phyloP scores from a whole-genome alignment of 1,140 invertebrate species.

The Eciton burchellii region DNA sequence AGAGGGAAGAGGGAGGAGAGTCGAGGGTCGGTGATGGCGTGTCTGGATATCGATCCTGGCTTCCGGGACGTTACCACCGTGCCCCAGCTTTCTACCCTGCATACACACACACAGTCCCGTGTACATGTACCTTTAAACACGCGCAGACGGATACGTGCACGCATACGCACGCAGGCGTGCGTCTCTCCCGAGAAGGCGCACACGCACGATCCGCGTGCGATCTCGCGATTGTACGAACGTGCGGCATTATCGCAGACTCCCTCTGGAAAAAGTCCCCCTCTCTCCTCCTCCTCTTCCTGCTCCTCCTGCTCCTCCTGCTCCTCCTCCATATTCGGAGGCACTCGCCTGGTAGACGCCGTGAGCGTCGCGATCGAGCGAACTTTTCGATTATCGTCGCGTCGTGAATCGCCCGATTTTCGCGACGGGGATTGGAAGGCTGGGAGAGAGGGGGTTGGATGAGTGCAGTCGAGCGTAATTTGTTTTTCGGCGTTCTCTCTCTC shows the following conservation, averaged over 20 bases:
- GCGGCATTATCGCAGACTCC: constrained; percentile 36
- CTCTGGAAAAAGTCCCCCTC: constrained; percentile 47
- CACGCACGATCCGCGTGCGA: not conserved
- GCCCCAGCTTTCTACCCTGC: constrained; percentile 68
- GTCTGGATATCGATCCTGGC: constrained; percentile 76
- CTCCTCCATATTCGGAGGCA: constrained; percentile 13
- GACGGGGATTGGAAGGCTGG: no score
- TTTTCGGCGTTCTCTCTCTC: not conserved
- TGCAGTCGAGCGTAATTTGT: constrained; percentile 8
- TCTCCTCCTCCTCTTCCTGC: no score
- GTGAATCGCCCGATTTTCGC: constrained; percentile 40
- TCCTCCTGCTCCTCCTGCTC: no score
- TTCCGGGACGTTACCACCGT: constrained; percentile 74
- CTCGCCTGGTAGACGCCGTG: constrained; percentile 6
- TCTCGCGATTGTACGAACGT: constrained; percentile 25
- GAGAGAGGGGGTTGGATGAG: no score
- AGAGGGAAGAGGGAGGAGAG: constrained; percentile 27
- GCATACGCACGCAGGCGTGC: not conserved
- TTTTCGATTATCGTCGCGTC: constrained; percentile 51
- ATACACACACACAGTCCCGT: constrained; percentile 33
- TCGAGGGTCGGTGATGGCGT: constrained; percentile 69
- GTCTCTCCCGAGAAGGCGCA: not conserved
- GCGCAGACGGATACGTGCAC: constrained; percentile 3
- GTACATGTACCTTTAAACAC: constrained; percentile 52
- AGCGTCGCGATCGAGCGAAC: constrained; percentile 35